A percentile compares a stretch with the other conserved stretches of the same genome.
These are phyloP conservation scores for Tinamus major DNA, from an alignment of 2,797 vertebrate species.

Conservation along the genomic window DNA sequence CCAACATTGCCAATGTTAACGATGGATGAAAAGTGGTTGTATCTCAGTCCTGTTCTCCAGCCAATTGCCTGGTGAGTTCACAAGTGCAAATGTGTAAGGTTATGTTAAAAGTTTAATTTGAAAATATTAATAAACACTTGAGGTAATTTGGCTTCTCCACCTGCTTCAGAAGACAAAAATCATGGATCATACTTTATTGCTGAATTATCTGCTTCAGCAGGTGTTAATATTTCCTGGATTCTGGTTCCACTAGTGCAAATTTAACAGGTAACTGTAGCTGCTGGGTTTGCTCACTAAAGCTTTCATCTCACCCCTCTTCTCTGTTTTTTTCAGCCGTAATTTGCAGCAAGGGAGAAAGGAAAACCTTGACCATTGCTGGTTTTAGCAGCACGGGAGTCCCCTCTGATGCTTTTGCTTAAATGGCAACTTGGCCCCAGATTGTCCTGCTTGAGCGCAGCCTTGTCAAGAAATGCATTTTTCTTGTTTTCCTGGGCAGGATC, in stretches of 20 bases:
- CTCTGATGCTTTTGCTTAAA: not conserved
- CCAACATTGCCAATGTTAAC: not conserved
- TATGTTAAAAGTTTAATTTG: constrained; percentile 27
- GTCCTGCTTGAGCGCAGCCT: not conserved
- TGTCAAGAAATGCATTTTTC: not conserved
- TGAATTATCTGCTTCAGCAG: constrained; percentile 49
- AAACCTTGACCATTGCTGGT: not conserved
- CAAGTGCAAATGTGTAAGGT: constrained; percentile 33
- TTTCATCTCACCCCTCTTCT: constrained; percentile 21
- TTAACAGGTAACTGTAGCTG: constrained; percentile 4
- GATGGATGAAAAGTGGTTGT: constrained; percentile 35
- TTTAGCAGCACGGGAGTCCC: not conserved
- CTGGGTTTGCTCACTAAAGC: not conserved
- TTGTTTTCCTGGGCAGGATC: not conserved
- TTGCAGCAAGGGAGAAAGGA: not conserved
- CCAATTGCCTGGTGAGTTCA: constrained; percentile 31
- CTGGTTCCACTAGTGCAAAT: not conserved
- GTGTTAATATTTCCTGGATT: constrained; percentile 3
- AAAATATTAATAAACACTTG: constrained; percentile 14
- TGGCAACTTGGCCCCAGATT: not conserved
- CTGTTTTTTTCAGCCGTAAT: not conserved
- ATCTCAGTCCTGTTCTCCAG: constrained; percentile 33
- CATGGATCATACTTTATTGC: not conserved
- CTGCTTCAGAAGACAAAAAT: constrained; percentile 14
- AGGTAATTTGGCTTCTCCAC: constrained; percentile 22